phyloP scores from a whole-genome alignment of 2,113 vertebrate genomes.

The Glaucidium brasilianum region DNA sequence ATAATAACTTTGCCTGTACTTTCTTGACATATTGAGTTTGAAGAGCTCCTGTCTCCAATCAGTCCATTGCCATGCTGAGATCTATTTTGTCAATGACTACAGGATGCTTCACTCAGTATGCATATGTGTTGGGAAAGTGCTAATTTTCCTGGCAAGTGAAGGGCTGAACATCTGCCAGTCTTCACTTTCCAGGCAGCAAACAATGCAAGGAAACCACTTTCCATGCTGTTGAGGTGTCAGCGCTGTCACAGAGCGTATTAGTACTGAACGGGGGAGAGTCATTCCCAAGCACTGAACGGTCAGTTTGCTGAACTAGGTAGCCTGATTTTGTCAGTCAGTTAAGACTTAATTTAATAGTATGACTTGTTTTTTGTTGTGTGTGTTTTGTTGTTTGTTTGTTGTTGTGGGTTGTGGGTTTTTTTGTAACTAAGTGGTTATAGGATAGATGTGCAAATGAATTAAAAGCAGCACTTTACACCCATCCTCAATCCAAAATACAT shows the following conservation, averaged over 20 bases:
- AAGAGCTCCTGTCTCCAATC: background rate
- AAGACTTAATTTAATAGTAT: background rate
- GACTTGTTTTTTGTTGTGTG: background rate
- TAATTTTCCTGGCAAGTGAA: constrained; percentile 53
- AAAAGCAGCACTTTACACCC: background rate
- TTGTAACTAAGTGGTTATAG: background rate
- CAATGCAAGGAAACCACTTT: background rate
- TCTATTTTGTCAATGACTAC: constrained; percentile 14
- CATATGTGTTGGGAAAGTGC: background rate
- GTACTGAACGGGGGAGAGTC: background rate
- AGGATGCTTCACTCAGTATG: constrained; percentile 12
- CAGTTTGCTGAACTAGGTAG: background rate
- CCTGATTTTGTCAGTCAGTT: background rate
- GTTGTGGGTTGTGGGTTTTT: too few relatives aligned
- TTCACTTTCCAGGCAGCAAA: background rate
- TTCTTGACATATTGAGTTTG: background rate
- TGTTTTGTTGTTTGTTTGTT: background rate
- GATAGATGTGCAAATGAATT: background rate
- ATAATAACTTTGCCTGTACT: background rate
- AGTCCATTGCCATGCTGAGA: background rate
- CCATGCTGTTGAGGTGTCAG: background rate
- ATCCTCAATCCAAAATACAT: background rate
- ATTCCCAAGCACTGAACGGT: background rate
- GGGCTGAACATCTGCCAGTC: constrained; percentile 52
- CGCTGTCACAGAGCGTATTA: background rate